A percentile compares a stretch with the other conserved stretches of the same genome.
Conservation (phyloP, 2,888 invertebrate genomes). For the Antitype chi region DNA sequence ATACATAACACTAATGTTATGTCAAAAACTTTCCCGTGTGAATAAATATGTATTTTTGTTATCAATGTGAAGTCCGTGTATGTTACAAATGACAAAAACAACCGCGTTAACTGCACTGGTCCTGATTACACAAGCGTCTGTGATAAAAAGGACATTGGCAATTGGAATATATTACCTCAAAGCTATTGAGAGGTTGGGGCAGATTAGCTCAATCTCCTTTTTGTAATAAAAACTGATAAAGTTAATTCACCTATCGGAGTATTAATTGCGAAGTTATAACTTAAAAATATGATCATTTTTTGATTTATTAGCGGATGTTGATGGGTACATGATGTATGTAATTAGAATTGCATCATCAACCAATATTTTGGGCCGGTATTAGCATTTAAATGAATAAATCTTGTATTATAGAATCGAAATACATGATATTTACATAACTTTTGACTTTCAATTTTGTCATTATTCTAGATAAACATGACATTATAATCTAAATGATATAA, state of each 20-base stretch:
- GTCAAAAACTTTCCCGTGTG: conserved; percentile 17
- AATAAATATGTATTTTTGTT: conserved; percentile 19
- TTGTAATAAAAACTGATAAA: not conserved
- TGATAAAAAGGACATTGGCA: not conserved
- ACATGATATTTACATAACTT: conserved; percentile 42
- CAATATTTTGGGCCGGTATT: conserved; percentile 45
- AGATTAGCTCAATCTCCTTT: not conserved
- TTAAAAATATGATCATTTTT: not conserved
- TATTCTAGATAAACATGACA: conserved; percentile 36
- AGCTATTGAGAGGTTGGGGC: not conserved
- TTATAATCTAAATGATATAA: conserved; percentile 39
- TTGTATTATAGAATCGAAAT: conserved; percentile 28
- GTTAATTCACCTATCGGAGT: not conserved
- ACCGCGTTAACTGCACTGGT: not conserved
- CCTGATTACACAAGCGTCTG: not conserved
- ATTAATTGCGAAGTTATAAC: not conserved
- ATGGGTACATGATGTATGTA: not conserved
- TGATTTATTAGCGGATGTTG: conserved; percentile 19
- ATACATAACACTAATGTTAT: conserved; percentile 12
- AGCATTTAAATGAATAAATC: conserved; percentile 45
- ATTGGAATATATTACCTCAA: not conserved
- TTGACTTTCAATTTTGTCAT: conserved; percentile 39
- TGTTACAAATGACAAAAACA: conserved; percentile 21
- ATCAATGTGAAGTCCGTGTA: conserved; percentile 9
- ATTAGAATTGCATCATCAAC: conserved; percentile 38